Base-by-base conservation (phyloP, 2,888 invertebrate species). In the Drosophila dives region DNA sequence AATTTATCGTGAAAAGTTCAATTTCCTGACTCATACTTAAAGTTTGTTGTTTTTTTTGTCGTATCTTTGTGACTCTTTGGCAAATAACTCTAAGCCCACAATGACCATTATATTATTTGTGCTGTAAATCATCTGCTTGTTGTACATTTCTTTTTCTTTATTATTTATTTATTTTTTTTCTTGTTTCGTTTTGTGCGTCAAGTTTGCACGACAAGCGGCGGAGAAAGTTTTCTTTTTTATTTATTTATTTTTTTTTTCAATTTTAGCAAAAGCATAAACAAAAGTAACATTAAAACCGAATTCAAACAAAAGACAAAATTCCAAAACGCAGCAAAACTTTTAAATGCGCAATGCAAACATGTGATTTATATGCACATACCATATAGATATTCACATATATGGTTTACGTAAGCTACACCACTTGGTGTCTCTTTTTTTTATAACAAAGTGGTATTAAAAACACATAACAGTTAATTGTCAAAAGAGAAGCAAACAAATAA, bases 51-150 rank as follows among this genome's bases (percentile, higher is more conserved):
- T 55, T 33, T 64, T 51, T 32, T 64, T 48, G 33, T 53, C 56
- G 54, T 55, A 45, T 59, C 32, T 69, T 11, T 26, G 42, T 69
- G 62, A 61, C 49, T 68, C 75, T 73, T 79, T 62, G 58, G 77
- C 87, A 85, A 86, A 85, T 85, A 89, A 87, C 69, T 87, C 56
- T 53, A 76, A 71, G 62, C 55, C 73, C 69, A 70, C 74, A 77
- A 80, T 86, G 83, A 83, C 72, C 75, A 81, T 72, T 83, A 86
- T 70, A 72, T 75, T 78, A 68, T 72, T 85, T 77, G 66, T 72
- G 80, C 72, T 74, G 88, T 86, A 86, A 87, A 86, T 89, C 88
- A 86, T 84, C 84, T 71, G 89, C 82, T 87, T 84, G 82, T 85
- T 89, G 82, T 81, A 78, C 74, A 86, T 75, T 87, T 71, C 75